Evolutionary conservation across 2,797 vertebrate genomes (phyloP).

Genomic region (Lophotriccus pileatus): DNA sequence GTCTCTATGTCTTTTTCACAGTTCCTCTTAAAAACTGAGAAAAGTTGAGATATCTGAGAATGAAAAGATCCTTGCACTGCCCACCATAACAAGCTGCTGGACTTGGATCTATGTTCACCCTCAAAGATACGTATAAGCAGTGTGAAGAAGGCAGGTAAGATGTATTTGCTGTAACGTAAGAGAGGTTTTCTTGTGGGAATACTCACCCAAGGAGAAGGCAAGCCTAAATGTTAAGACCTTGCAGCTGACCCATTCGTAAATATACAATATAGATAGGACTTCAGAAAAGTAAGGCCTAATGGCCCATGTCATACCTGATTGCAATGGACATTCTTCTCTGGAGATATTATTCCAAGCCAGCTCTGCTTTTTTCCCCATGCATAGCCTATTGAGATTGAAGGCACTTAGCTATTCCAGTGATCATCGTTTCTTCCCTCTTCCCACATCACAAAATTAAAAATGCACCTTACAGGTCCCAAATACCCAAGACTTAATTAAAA

Average conservation of each 20-base stretch:
- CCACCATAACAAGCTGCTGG: background rate
- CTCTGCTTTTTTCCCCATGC: background rate
- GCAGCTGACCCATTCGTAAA: background rate
- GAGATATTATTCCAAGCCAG: background rate
- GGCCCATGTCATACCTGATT: background rate
- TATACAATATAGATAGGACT: background rate
- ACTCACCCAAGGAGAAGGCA: background rate
- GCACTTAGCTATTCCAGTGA: background rate
- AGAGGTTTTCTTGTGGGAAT: background rate
- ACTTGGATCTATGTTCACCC: accelerated
- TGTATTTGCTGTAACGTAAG: background rate
- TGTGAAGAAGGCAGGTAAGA: background rate
- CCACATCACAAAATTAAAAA: slow-evolving; percentile 17
- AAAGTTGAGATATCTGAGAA: background rate
- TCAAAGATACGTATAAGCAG: accelerated
- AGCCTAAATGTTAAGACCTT: background rate
- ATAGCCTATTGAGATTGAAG: background rate
- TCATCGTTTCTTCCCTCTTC: background rate
- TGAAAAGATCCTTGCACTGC: background rate
- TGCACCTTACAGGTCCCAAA: background rate
- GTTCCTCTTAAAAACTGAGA: background rate
- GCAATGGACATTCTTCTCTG: background rate
- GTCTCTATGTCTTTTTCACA: background rate
- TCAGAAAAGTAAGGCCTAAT: background rate
- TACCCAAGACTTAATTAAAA: background rate